These are phyloP conservation scores for Myrmecophaga tridactyla DNA, from an alignment of 2,113 vertebrate species.

Conservation along the genomic window DNA sequence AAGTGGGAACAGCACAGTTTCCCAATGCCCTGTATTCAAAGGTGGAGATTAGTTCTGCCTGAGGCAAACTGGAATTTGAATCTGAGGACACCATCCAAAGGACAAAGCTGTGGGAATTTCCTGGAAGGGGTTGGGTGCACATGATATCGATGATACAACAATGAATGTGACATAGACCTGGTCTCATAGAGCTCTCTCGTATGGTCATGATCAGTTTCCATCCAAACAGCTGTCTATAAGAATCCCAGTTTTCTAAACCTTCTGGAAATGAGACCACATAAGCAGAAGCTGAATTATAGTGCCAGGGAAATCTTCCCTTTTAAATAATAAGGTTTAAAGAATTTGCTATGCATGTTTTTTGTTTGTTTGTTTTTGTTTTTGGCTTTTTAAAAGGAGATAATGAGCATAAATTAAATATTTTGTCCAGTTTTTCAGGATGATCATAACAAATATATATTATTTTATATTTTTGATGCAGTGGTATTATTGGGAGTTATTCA, in stretches of 20 bases:
- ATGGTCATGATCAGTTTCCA: neutral
- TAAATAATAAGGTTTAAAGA: neutral
- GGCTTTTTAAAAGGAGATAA: neutral
- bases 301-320: neutral
- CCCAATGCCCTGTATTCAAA: neutral
- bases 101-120: neutral
- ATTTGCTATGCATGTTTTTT: neutral
- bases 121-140: neutral
- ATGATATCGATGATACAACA: neutral
- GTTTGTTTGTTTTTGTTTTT: too few species aligned
- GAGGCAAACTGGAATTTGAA: neutral
- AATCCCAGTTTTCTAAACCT: neutral
- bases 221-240: neutral
- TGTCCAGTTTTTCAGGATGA: neutral
- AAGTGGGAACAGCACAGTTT: neutral
- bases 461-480: constrained; percentile 24
- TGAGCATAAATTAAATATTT: constrained; percentile 18
- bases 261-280: neutral
- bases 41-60: neutral
- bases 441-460: neutral
- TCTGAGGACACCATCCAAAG: neutral
- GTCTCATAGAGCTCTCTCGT: neutral
- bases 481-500: neutral
- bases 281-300: neutral
- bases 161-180: neutral